These are phyloP conservation scores for Pilophorus perplexus DNA, from an alignment of 2,888 invertebrate species.

Conservation along the genomic window DNA sequence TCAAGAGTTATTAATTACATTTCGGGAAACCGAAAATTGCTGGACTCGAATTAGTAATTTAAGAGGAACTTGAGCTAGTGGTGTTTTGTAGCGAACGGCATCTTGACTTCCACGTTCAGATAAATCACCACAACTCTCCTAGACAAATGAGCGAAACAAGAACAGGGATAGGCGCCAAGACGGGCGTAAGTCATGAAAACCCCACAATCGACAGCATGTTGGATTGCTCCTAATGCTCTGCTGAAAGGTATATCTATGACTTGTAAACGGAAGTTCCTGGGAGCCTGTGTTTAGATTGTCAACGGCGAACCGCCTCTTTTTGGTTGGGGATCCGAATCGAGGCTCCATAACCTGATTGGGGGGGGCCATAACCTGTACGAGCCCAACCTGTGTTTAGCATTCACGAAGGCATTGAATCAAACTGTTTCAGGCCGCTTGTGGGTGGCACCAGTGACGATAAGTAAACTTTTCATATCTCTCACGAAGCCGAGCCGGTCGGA, in stretches of 20 bases:
- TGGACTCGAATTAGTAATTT: no score
- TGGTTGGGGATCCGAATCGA: neutral
- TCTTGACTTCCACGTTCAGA: conserved; percentile 3
- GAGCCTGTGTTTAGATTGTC: conserved; percentile 11
- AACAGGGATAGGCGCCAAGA: conserved; percentile 1
- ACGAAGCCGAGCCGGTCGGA: conserved; percentile 2
- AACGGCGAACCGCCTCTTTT: conserved; percentile 14
- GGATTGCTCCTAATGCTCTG: conserved; percentile 8
- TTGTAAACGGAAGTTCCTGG: conserved; percentile 14
- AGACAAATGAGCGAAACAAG: neutral
- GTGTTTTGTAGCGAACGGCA: neutral
- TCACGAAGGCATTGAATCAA: conserved; percentile 6
- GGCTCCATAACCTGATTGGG: conserved; percentile 15
- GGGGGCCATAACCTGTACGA: neutral
- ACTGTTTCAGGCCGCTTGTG: conserved; percentile 20
- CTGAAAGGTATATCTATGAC: conserved; percentile 22
- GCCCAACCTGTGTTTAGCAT: conserved; percentile 21
- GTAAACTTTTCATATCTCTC: conserved; percentile 36
- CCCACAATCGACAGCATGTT: neutral
- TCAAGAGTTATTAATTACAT: no score
- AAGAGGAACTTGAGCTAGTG: neutral
- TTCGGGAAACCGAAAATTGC: no score
- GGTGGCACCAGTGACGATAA: conserved; percentile 36
- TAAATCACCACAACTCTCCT: conserved; percentile 12
- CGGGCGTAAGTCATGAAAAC: neutral